phyloP scores from a whole-genome alignment of 1,140 invertebrate genomes.

The Drosophila ficusphila region DNA sequence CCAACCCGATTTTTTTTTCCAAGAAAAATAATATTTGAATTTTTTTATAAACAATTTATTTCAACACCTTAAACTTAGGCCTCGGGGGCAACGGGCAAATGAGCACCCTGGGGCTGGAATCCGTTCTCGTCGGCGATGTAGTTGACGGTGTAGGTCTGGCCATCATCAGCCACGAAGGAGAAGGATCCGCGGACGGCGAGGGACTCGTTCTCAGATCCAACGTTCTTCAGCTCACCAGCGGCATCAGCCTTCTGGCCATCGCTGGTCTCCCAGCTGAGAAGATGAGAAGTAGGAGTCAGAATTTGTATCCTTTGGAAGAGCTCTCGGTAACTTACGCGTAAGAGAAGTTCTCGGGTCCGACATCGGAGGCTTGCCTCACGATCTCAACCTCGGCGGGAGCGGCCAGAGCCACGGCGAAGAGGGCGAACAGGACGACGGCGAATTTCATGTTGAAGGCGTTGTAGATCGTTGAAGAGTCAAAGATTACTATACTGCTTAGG shows the following conservation, averaged over 20 bases:
- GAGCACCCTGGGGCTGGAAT: conserved; percentile 88
- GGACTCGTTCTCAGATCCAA: conserved; percentile 38
- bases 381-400: background rate
- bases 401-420: conserved; percentile 39
- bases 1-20: too few species aligned
- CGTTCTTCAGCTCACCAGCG: background rate
- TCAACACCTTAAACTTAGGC: conserved; percentile 26
- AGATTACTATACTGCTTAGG: conserved; percentile 27
- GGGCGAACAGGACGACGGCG: conserved; percentile 50
- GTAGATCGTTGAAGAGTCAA: conserved; percentile 44
- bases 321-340: background rate
- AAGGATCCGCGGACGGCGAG: conserved; percentile 46
- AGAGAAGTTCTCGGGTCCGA: conserved; percentile 58
- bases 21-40: too few species aligned
- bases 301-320: background rate
- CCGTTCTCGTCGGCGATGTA: conserved; percentile 86
- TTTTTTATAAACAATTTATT: conserved; percentile 55
- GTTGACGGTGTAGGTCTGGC: conserved; percentile 35
- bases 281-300: background rate
- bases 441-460: conserved; percentile 64
- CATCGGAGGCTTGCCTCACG: conserved; percentile 40
- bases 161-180: conserved; percentile 46
- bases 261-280: conserved; percentile 86
- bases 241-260: conserved; percentile 85
- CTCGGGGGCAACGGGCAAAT: conserved; percentile 85